A percentile compares a stretch with the other conserved stretches of the same genome.
These are phyloP conservation scores for Pantherophis vulpinus DNA, from an alignment of 2,797 vertebrate species.

Conservation along the genomic window DNA sequence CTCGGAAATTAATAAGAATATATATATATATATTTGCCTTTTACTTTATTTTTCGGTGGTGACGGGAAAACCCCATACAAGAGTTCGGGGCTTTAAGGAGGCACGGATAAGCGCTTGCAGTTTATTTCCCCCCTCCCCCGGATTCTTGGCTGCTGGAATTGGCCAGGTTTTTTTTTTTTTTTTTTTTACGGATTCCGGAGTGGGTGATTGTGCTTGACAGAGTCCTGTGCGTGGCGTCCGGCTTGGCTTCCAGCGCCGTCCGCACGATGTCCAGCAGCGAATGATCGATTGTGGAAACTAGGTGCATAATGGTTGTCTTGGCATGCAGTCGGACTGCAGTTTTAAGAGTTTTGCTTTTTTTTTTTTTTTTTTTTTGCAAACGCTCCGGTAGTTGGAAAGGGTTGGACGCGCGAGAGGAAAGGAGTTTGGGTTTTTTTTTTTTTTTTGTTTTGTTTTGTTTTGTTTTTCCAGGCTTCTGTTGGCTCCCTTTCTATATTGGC, in stretches of 20 bases:
- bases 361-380: constrained; percentile 21
- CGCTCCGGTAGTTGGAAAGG: constrained; percentile 58
- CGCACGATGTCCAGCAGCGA: background rate
- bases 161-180: constrained; percentile 8
- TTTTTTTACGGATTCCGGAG: constrained; percentile 39
- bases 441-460: no score
- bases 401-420: constrained; percentile 13
- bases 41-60: constrained; percentile 44
- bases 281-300: background rate
- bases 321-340: constrained; percentile 37
- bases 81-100: background rate
- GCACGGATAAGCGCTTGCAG: background rate
- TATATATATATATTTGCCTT: constrained; percentile 34
- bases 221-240: constrained; percentile 32
- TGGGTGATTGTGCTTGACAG: constrained; percentile 48
- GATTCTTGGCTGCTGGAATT: constrained; percentile 35
- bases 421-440: no score
- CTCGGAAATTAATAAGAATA: constrained; percentile 70
- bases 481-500: background rate
- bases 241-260: background rate
- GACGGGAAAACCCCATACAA: background rate
- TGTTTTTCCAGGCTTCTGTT: background rate
- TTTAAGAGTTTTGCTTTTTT: constrained; percentile 43
- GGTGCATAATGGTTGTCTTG: constrained; percentile 23
- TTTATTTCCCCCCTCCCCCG: background rate